These are phyloP conservation scores for Neodiprion pinetum DNA, from an alignment of 1,140 invertebrate species.

Conservation along the genomic window DNA sequence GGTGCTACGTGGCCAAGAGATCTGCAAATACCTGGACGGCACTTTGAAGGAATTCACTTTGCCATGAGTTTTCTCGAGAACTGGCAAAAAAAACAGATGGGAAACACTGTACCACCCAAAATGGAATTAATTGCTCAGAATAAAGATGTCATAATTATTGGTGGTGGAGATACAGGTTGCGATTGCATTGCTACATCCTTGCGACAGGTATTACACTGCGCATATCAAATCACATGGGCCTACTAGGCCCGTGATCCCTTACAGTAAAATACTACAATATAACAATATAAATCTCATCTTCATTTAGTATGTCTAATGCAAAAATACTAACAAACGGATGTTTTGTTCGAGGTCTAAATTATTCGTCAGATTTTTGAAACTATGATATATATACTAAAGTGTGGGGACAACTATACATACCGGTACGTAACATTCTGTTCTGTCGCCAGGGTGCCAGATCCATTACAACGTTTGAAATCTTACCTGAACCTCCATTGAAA, in stretches of 20 bases:
- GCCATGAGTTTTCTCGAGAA: conserved; percentile 97
- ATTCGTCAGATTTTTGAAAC: not conserved
- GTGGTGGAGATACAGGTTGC: conserved; percentile 98
- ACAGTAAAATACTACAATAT: not conserved
- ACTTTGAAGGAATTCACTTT: conserved; percentile 92
- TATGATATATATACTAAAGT: conserved; percentile 11
- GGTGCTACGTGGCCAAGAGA: conserved; percentile 98
- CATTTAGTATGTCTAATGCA: not conserved
- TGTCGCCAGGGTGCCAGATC: conserved; percentile 83
- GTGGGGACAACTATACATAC: not conserved
- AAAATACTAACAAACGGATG: not conserved
- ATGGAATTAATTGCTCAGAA: conserved; percentile 82
- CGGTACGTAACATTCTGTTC: conserved; percentile 20
- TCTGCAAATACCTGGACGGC: conserved; percentile 82
- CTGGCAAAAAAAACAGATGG: conserved; percentile 96
- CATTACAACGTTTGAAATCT: conserved; percentile 97
- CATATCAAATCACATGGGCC: conserved; percentile 21
- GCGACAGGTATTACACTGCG: conserved; percentile 70
- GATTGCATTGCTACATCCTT: conserved; percentile 99
- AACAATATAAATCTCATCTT: not conserved
- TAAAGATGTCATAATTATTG: conserved; percentile 96
- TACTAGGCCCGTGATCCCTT: not conserved
- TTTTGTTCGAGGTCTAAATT: not conserved
- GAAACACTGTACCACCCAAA: conserved; percentile 55
- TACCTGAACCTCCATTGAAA: conserved; percentile 86